Evolutionary conservation across 2,113 vertebrate genomes (phyloP), one percentile per base, ranked within the genome.

Genomic region (Lepisosteus oculatus): DNA sequence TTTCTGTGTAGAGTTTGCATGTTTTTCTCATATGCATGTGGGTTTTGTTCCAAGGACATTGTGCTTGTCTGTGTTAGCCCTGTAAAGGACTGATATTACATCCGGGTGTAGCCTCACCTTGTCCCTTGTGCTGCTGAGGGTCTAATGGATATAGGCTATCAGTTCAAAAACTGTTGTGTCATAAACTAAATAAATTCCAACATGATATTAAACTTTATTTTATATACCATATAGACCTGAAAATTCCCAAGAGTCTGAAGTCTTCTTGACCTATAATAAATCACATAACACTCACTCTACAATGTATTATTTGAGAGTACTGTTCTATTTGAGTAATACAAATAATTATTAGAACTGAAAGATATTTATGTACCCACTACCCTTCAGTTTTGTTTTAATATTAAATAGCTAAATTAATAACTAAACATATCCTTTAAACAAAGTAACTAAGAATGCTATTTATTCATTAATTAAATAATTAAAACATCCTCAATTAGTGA

Each of bases 211-310:
- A 83, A 80, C 87, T 88, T 84, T 82, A 87, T 86, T 81, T 77
- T 66, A 63, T 87, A 81, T 84, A 71, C 78, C 69, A 73, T 71
- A 65, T 76, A 73, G 81, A 70, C 76, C 65, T 51, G 47, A 1
- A 51, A 75, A 79, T 84, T 85, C 79, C 78, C 85, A 65, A 73
- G 80, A 80, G 85, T 80, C 81, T 64, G 29, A 70, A 79, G 81
- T 81, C 84, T 87, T 83, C 78, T 85, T 88, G 88, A 90, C 87
- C 88, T 77, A 71, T 72, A 72, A 86, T 88, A 82, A 87, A 85
- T 91, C 77, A 77, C 76, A 76, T 74, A 80, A 84, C 82, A 88
- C 86, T 90, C 83, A 84, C 82, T 87, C 83, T 84, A 85, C 86
- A 80, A 83, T 81, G 89, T 87, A 89, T 74, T 85, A 88, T 91